Conservation (phyloP, 2,888 invertebrate genomes). For the Anodontia alba region DNA sequence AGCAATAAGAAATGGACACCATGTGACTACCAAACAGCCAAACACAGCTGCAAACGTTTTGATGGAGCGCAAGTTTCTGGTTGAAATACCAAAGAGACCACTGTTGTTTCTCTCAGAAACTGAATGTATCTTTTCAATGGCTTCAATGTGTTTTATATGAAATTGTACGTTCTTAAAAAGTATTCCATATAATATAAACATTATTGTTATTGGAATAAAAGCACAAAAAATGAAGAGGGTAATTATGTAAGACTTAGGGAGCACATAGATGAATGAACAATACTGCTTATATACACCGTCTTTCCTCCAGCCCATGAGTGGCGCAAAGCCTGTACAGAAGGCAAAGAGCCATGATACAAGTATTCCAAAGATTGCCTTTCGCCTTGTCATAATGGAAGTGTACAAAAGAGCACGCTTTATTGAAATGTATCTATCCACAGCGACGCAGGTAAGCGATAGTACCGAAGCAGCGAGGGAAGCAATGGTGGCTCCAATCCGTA, state of each 20-base stretch:
- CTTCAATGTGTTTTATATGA: conserved; percentile 71
- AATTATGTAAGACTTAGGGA: conserved; percentile 64
- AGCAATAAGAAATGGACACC: conserved; percentile 70
- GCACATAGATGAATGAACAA: conserved; percentile 72
- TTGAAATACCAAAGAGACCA: conserved; percentile 63
- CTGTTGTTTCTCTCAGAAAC: conserved; percentile 35
- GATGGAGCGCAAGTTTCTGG: conserved; percentile 64
- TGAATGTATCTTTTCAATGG: conserved; percentile 60
- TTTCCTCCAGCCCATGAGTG: conserved; percentile 75
- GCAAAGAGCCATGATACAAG: conserved; percentile 66
- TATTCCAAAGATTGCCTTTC: conserved; percentile 59
- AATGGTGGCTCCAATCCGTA: conserved; percentile 68
- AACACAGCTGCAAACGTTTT: conserved; percentile 69
- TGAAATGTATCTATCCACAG: conserved; percentile 76
- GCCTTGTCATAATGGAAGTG: conserved; percentile 64
- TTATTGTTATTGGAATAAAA: conserved; percentile 65
- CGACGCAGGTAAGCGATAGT: conserved; percentile 72
- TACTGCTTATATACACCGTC: conserved; percentile 54
- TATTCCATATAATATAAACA: conserved; percentile 64
- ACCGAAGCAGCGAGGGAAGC: conserved; percentile 66
- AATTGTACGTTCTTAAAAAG: conserved; percentile 66
- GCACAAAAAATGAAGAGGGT: conserved; percentile 60
- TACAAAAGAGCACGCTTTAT: conserved; percentile 73
- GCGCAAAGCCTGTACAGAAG: conserved; percentile 69
- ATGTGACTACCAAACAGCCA: conserved; percentile 71